Conservation (phyloP, 2,797 vertebrate genomes). For the Platalea minor region DNA sequence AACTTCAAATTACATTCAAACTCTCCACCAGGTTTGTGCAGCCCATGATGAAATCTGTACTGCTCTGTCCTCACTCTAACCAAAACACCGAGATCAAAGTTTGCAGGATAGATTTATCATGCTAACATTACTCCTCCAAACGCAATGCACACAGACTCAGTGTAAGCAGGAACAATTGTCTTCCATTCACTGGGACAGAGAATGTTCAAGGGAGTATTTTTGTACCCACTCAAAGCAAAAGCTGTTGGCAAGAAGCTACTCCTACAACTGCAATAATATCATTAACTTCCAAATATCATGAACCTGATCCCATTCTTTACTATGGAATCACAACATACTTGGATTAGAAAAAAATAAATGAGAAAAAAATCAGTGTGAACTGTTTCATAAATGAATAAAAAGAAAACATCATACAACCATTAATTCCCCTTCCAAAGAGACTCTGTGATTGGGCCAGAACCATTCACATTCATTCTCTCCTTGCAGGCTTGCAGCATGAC, state of each 20-base stretch:
- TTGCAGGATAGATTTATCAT: background rate
- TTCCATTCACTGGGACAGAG: background rate
- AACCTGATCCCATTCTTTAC: background rate
- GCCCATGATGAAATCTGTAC: background rate
- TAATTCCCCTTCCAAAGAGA: background rate
- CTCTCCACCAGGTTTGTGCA: background rate
- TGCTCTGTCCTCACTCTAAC: background rate
- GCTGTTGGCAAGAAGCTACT: background rate
- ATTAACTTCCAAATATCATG: background rate
- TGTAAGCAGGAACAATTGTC: background rate
- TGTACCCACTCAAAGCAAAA: background rate
- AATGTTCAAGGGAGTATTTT: background rate
- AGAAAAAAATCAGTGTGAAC: background rate
- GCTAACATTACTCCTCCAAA: background rate
- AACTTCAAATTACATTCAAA: background rate
- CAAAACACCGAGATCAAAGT: background rate
- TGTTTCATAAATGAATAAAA: background rate
- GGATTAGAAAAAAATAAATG: background rate
- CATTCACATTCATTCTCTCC: background rate
- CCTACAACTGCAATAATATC: background rate
- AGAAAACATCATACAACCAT: background rate
- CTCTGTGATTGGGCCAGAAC: background rate
- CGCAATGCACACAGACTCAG: background rate
- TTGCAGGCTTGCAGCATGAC: background rate
- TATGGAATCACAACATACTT: background rate